These are phyloP conservation scores for Delichon dasypus DNA, from an alignment of 2,797 vertebrate species.

Conservation along the genomic window DNA sequence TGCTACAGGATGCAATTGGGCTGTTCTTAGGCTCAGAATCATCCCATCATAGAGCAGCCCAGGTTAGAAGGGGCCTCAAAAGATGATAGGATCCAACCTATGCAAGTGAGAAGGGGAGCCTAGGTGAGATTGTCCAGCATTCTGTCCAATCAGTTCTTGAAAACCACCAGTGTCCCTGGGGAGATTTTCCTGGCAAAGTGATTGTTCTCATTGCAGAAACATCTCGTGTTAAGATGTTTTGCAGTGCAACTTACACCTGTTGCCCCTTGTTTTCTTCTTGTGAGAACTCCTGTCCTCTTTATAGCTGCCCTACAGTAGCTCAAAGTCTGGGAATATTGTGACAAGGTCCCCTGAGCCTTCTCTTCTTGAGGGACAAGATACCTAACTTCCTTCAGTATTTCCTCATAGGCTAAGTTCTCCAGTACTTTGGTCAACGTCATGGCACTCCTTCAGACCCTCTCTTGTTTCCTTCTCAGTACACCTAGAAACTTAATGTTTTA, in stretches of 20 bases:
- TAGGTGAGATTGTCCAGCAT: neutral
- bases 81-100: neutral
- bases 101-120: neutral
- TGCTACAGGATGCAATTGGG: neutral
- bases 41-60: neutral
- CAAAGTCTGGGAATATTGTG: neutral
- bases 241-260: rapidly evolving
- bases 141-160: neutral
- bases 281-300: neutral
- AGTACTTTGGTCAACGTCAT: neutral
- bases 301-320: neutral
- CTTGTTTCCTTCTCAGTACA: neutral
- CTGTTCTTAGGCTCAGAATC: neutral
- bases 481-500: neutral
- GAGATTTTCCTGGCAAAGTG: neutral
- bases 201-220: neutral
- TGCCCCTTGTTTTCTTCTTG: neutral
- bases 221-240: neutral
- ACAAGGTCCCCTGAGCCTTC: neutral
- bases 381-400: neutral
- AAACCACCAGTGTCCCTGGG: neutral
- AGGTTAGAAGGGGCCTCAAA: neutral
- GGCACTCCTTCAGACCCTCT: neutral
- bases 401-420: neutral
- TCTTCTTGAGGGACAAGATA: neutral